Conservation (phyloP, 2,797 vertebrate species). For the Coregonus sp. region DNA sequence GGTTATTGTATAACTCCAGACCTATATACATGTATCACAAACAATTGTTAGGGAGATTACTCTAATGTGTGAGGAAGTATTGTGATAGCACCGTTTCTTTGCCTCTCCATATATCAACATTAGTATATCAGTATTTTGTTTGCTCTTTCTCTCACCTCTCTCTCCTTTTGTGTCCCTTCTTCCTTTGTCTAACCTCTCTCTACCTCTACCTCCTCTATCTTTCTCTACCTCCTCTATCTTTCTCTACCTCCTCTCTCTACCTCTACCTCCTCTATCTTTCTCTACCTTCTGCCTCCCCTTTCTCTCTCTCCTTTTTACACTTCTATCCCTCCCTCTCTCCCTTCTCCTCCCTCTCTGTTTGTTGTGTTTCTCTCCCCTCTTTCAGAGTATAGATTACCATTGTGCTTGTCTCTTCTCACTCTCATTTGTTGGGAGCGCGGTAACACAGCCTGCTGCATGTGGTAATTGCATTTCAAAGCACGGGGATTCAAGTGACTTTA, state of each 20-base stretch:
- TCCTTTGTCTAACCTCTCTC: neutral
- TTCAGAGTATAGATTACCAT: slow-evolving; percentile 14
- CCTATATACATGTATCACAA: neutral
- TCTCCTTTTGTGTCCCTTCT: slow-evolving; percentile 3
- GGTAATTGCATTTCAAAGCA: slow-evolving; percentile 55
- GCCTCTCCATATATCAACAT: neutral
- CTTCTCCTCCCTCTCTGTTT: slow-evolving; percentile 5
- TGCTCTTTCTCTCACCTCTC: neutral
- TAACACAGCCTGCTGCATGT: slow-evolving; percentile 33
- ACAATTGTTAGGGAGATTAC: neutral
- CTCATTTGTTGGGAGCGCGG: slow-evolving; percentile 34
- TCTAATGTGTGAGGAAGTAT: neutral
- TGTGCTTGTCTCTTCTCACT: slow-evolving; percentile 37
- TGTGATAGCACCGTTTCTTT: neutral
- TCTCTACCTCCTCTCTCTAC: slow-evolving; percentile 6
- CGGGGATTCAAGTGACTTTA: slow-evolving; percentile 46
- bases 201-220: neutral
- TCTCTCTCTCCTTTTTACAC: neutral
- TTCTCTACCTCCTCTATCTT: neutral
- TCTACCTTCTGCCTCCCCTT: neutral
- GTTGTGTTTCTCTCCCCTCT: slow-evolving; percentile 9
- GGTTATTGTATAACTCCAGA: neutral
- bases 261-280: slow-evolving; percentile 1
- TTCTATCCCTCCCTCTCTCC: neutral
- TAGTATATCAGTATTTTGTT: neutral